phyloP scores from a whole-genome alignment of 2,113 vertebrate species.

The Lophotis ruficrista region DNA sequence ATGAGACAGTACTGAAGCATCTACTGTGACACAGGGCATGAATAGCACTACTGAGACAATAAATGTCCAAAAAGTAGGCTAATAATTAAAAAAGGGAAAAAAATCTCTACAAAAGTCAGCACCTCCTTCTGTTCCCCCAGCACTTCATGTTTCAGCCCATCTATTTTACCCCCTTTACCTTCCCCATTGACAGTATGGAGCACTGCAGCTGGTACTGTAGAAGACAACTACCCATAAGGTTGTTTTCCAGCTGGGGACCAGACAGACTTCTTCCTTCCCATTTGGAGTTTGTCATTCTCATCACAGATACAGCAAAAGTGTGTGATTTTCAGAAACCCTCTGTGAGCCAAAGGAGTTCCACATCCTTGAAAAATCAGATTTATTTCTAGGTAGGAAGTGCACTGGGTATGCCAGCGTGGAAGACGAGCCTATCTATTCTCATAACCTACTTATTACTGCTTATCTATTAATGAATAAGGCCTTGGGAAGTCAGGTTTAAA shows the following conservation, averaged over 20 bases:
- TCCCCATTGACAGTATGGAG: background rate
- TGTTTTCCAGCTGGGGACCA: background rate
- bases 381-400: background rate
- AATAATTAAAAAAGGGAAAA: background rate
- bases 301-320: background rate
- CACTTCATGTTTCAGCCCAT: background rate
- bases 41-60: background rate
- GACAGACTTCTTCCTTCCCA: background rate
- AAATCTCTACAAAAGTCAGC: background rate
- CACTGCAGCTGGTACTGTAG: background rate
- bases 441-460: slow-evolving; percentile 25
- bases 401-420: fast-evolving
- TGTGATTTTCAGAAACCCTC: background rate
- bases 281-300: background rate
- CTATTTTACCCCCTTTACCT: background rate
- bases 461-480: slow-evolving; percentile 37
- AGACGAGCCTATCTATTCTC: background rate
- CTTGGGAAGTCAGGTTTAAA: background rate
- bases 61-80: background rate
- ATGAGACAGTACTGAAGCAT: background rate
- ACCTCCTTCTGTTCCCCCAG: background rate
- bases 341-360: background rate
- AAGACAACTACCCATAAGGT: background rate
- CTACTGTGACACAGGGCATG: background rate
- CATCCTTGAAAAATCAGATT: background rate